Conservation (phyloP, 2,888 invertebrate genomes). For the Eudasyphora cyanicolor region DNA sequence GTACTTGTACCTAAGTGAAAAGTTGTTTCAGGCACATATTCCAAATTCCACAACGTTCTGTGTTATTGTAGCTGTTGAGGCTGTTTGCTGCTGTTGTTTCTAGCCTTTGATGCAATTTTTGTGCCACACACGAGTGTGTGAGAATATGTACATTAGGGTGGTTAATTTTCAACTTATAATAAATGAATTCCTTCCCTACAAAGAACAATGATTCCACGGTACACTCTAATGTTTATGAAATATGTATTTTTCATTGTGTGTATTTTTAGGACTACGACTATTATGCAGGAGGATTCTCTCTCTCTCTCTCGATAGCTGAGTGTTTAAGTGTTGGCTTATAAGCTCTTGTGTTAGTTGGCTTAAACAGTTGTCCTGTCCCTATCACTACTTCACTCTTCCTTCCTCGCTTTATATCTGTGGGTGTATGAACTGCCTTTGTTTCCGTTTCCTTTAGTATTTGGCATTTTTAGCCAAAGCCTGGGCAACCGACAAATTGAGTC, state of each 20-base stretch:
- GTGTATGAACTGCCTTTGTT: neutral
- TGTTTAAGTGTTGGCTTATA: constrained; percentile 2
- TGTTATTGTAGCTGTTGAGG: neutral
- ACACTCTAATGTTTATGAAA: too few relatives aligned
- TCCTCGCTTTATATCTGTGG: neutral
- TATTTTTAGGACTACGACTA: too few relatives aligned
- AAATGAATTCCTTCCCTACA: too few relatives aligned
- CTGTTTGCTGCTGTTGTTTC: neutral
- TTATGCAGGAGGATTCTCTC: too few relatives aligned
- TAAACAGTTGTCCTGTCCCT: too few relatives aligned
- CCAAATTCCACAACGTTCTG: neutral
- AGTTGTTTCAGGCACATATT: neutral
- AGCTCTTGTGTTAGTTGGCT: neutral
- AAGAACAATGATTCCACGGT: too few relatives aligned
- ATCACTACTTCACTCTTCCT: too few relatives aligned
- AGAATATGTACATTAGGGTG: too few relatives aligned
- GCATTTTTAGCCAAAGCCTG: neutral
- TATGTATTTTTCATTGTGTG: neutral
- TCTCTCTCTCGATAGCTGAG: neutral
- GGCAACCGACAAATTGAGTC: neutral
- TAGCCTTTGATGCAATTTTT: neutral
- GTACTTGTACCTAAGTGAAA: neutral
- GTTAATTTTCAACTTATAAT: too few relatives aligned
- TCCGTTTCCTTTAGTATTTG: neutral
- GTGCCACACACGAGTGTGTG: neutral